phyloP scores from a whole-genome alignment of 2,797 vertebrate genomes.

The Florisuga fusca region DNA sequence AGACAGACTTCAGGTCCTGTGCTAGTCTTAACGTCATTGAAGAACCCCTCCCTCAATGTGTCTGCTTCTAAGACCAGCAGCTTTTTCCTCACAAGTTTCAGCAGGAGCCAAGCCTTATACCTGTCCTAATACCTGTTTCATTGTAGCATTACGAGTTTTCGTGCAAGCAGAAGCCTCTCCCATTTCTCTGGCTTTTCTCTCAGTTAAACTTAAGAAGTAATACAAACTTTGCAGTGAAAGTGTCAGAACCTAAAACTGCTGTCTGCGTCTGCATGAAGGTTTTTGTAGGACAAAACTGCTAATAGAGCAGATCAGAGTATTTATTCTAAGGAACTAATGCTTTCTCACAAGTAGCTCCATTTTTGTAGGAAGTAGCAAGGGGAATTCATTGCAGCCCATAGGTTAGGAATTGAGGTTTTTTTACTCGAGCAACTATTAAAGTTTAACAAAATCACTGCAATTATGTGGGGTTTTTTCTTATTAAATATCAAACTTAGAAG shows the following conservation, averaged over 20 bases:
- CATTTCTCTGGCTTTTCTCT: not conserved
- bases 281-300: not conserved
- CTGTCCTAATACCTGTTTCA: not conserved
- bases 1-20: not conserved
- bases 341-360: not conserved
- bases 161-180: not conserved
- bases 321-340: not conserved
- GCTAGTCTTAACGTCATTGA: not conserved
- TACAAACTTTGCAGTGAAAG: not conserved
- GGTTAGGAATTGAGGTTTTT: not conserved
- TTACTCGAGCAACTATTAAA: not conserved
- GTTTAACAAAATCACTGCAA: not conserved
- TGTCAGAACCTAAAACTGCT: not conserved
- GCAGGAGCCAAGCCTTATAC: not conserved
- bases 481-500: not conserved
- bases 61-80: not conserved
- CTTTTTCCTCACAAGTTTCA: not conserved
- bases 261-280: not conserved
- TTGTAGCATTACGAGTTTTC: not conserved
- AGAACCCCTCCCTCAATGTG: not conserved
- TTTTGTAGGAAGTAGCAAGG: not conserved
- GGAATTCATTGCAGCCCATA: not conserved
- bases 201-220: not conserved
- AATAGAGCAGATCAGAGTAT: not conserved
- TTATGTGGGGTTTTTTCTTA: fast-evolving